Evolutionary conservation across 2,797 vertebrate genomes (phyloP).

Genomic region (Phalanger gymnotis): DNA sequence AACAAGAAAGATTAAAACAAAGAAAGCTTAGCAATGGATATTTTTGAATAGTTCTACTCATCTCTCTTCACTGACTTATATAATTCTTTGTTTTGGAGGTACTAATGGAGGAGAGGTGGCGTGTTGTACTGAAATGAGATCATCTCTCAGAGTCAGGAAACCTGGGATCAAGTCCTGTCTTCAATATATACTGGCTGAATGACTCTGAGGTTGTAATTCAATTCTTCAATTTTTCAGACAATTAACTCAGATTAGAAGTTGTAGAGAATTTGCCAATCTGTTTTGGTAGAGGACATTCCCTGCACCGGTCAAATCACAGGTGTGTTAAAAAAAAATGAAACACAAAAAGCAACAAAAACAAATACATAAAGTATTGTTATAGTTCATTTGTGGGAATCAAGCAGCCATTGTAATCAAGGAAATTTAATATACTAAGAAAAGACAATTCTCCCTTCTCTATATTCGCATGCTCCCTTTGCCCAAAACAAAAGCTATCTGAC

Average conservation of each 20-base stretch:
- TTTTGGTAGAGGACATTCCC: not conserved
- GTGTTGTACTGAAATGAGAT: not conserved
- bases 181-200: not conserved
- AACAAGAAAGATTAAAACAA: slow-evolving; percentile 11
- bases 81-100: not conserved
- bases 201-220: not conserved
- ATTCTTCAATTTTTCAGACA: not conserved
- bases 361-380: not conserved
- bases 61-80: not conserved
- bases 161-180: not conserved
- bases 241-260: not conserved
- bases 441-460: not conserved
- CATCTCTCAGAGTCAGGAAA: not conserved
- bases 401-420: not conserved
- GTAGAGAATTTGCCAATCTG: not conserved
- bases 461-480: not conserved
- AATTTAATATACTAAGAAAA: slow-evolving; percentile 11
- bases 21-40: not conserved
- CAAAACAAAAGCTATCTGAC: slow-evolving; percentile 36
- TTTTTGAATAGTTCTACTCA: not conserved
- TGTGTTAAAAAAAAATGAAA: not conserved
- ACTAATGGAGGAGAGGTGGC: not conserved
- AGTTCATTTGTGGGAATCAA: not conserved
- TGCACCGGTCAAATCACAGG: not conserved
- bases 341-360: not conserved